Base-by-base conservation (phyloP, 2,113 vertebrate genomes). In the Columba livia region DNA sequence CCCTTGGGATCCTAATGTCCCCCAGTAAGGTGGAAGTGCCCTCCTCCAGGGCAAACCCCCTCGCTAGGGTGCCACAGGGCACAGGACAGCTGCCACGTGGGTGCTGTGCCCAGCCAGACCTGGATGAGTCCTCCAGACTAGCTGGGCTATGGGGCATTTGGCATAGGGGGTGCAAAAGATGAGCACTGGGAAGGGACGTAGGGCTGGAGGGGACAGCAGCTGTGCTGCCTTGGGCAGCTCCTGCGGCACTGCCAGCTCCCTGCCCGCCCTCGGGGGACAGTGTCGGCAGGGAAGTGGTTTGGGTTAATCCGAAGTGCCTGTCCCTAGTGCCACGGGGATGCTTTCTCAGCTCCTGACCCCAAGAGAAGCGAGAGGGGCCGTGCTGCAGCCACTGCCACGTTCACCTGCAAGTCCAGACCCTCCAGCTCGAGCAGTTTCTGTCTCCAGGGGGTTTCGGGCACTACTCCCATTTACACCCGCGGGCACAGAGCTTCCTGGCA, bases 321-420 rank as follows among this genome's bases (percentile, higher is more conserved):
- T 44, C 34, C 44, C 10, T 1, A 8, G n/a, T 48, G 34, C 31
- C 66, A 38, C 44, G 19, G 50, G 17, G 38, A 62, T 24, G 26
- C 48, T 80, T 50, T 12, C 47, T 51, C 44, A 36, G 50, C 54
- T 88, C 53, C 60, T 57, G 50, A 19, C 28, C 48, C 24, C 14
- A 1, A 38, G 64, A 85, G n/a, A 6, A 3, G 48, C 5, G 2
- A 40, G 34, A 36, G 42, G 60, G 10, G 11, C 36, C 0, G 0
- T 58, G 47, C 32, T 60, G 32, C 31, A n/a, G 51, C 11, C 3
- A 0, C 50, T 3, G 0, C 51, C 5, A 0, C 2, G 1, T 24
- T 19, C 21, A 15, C 57, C n/a, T 25, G 24, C 13, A 8, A 28
- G 51, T 25, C 25, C 25, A 21, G n/a, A 60, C n/a, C 50, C 56